Base-by-base conservation (phyloP, 2,113 vertebrate genomes). In the Serilophus lunatus region DNA sequence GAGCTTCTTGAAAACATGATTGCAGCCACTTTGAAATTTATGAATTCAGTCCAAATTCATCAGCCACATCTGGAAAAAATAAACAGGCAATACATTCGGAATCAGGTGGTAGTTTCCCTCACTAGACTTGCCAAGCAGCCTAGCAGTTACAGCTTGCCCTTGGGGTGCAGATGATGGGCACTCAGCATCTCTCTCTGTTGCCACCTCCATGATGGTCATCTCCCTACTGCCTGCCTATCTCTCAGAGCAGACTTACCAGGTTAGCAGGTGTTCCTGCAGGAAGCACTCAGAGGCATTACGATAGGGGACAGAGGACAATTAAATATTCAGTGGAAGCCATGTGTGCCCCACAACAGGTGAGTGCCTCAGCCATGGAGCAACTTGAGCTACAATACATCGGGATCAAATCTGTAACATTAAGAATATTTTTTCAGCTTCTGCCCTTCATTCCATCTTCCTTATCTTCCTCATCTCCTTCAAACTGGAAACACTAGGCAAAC, bases 321-420 rank as follows among this genome's bases (percentile, higher is more conserved):
- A 57, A 59, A 47, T 20, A 29, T 24, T 47, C 57, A 22, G 15
- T 23, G 47, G 42, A 61, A 66, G 29, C 49, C 53, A 12, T 1
- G 1, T 2, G 8, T 59, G 31, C 42, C 14, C 33, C n/a, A 35
- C 0, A 0, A 64, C 9, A 74, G 38, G 38, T 4, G 25, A 23
- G 13, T 65, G 12, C 10, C 24, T 19, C 42, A 10, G 26, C 19
- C 59, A 19, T 1, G 3, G 16, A 8, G 10, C 40, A 38, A 33
- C n/a, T 29, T 36, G 18, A 9, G 5, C 15, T 38, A 42, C 57
- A 70, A 49, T 6, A 44, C 8, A 26, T 4, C 3, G 5, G 19
- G 40, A 81, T 35, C 31, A 44, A 81, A 77, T 14, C 45, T 40
- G 6, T 0, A 0, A 50, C 9, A 12, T 12, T 4, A 42, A 40